phyloP scores from a whole-genome alignment of 35 echinoderm and acorn worm genomes.

The Apostichopus californicus region DNA sequence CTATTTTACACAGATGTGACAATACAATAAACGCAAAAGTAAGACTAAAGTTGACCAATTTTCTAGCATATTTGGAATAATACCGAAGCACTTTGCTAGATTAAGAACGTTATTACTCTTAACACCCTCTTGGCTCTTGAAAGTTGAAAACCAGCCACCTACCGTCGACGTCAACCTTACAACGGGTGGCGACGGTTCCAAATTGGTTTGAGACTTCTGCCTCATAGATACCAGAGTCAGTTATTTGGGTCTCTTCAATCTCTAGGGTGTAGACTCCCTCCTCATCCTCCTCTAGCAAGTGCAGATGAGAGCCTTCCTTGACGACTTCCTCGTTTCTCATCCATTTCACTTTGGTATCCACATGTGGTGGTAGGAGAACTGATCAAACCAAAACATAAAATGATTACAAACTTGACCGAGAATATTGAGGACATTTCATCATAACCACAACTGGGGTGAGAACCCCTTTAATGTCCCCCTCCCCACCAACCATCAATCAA shows the following conservation, averaged over 20 bases:
- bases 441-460: no score
- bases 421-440: no score
- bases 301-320: slow-evolving; percentile 61
- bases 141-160: slow-evolving; percentile 2
- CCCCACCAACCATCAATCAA: no score
- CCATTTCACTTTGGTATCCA: slow-evolving; percentile 84
- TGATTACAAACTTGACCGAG: neutral
- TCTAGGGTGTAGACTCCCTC: slow-evolving; percentile 80
- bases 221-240: slow-evolving; percentile 73
- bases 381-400: neutral
- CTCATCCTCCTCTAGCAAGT: slow-evolving; percentile 64
- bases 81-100: no score
- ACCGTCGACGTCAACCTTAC: slow-evolving; percentile 86
- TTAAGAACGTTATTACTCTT: no score
- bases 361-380: slow-evolving; percentile 68
- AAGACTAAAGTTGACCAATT: no score
- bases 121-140: no score
- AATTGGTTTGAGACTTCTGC: slow-evolving; percentile 74
- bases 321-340: slow-evolving; percentile 62
- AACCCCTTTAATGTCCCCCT: no score
- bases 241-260: slow-evolving; percentile 79
- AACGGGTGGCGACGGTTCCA: slow-evolving; percentile 79
- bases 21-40: no score
- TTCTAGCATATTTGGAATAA: no score
- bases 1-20: no score